phyloP scores from a whole-genome alignment of 2,888 invertebrate genomes.

The Parnassius orleans region DNA sequence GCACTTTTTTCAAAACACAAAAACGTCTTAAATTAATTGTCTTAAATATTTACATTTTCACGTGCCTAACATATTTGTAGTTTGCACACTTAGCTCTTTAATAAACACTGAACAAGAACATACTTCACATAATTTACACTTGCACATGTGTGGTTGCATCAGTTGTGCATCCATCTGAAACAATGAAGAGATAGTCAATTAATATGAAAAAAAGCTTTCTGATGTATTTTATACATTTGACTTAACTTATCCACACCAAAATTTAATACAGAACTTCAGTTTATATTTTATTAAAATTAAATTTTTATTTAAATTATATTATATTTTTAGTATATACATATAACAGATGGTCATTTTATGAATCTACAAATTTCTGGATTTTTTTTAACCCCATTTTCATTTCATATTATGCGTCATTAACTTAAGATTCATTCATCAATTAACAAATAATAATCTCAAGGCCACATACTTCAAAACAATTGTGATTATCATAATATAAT shows the following conservation, averaged over 20 bases:
- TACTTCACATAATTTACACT: constrained; percentile 57
- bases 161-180: constrained; percentile 63
- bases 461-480: too few species aligned
- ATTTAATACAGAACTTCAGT: neutral
- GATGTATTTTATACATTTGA: too few species aligned
- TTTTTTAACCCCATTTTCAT: too few species aligned
- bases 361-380: too few species aligned
- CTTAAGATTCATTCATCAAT: too few species aligned
- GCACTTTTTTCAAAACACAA: constrained; percentile 54
- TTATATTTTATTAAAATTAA: too few species aligned
- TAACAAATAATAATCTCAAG: too few species aligned
- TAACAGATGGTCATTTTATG: too few species aligned
- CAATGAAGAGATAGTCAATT: constrained; percentile 37
- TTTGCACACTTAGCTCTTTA: constrained; percentile 46
- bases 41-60: constrained; percentile 35
- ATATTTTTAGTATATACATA: neutral
- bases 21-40: constrained; percentile 5
- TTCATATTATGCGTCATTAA: too few species aligned
- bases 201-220: neutral
- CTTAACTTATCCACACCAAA: neutral
- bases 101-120: constrained; percentile 50
- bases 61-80: constrained; percentile 45
- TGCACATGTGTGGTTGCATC: constrained; percentile 64
- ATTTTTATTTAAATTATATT: neutral
- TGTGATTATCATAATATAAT: too few species aligned